Conservation (phyloP, 2,797 vertebrate genomes). For the Threskiornis aethiopicus region DNA sequence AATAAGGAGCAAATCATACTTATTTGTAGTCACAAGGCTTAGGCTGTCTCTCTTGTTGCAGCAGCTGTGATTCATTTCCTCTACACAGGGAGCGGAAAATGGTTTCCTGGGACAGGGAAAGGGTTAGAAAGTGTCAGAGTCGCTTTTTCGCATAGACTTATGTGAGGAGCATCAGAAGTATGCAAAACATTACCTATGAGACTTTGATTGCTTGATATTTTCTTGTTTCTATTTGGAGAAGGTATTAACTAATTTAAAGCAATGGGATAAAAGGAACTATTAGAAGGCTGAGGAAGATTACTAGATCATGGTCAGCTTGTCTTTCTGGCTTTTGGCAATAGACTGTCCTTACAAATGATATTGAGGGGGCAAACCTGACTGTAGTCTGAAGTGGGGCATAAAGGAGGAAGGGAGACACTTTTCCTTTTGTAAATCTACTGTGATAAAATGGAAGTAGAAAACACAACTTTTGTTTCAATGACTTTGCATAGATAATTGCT, state of each 20-base stretch:
- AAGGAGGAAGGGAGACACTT: background rate
- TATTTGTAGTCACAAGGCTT: background rate
- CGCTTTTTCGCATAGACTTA: background rate
- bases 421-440: background rate
- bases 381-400: background rate
- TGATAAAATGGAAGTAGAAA: background rate
- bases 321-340: background rate
- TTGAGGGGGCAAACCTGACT: background rate
- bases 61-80: slow-evolving; percentile 5
- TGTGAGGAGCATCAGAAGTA: background rate
- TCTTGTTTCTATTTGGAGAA: background rate
- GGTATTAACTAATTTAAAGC: background rate
- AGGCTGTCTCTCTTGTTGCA: background rate
- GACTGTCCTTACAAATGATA: background rate
- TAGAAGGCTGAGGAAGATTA: background rate
- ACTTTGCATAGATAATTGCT: background rate
- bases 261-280: background rate
- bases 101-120: background rate
- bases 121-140: background rate
- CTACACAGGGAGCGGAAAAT: background rate
- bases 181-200: background rate
- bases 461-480: background rate
- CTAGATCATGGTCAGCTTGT: background rate
- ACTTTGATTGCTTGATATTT: background rate
- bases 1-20: background rate